Base-by-base conservation (phyloP, 2,888 invertebrate species). In the Apotomis betuletana region DNA sequence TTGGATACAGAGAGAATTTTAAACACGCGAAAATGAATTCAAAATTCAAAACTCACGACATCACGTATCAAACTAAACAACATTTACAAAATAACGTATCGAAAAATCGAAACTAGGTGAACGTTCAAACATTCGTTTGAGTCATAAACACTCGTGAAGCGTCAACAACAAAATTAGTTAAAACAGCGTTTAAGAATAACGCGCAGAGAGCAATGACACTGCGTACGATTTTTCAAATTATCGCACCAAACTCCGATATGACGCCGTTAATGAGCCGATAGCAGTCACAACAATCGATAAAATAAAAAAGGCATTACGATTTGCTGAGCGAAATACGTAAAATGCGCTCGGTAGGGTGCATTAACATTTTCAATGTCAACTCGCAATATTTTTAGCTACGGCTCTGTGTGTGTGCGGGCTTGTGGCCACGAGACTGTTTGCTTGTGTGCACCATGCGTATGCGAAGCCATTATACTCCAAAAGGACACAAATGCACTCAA, bases 341-440 rank as follows among this genome's bases (percentile, higher is more conserved):
- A 90, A 87, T 87, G 87, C 87, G 87, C 83, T 84, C 81, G 83
- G 85, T 78, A 82, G 92, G 88, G 93, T 93, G 92, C 93, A 92
- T 90, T 92, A 92, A 92, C 92, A 90, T 91, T 91, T 77, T 92
- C 93, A 93, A 93, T 93, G 93, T 93, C 93, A 92, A 90, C 90
- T 85, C 86, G 89, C 86, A 91, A 91, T 91, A 92, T 92, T 92
- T 92, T 92, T 93, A 92, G 92, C 90, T 88, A 87, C 86, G 85
- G 85, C 74, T 78, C 82, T 77, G 71, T 82, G 89, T 89, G 90
- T 88, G 91, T 82, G 87, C 87, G 88, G 87, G 87, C 88, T 84
- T 82, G 79, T 77, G 78, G 80, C 79, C 78, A 79, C 77, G 73
- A 54, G 41, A 77, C 73, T 76, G 78, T 77, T 79, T 76, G 77